Percentiles rank a stretch among this genome's conserved stretches.
Conservation (phyloP, 2,888 invertebrate species). For the Laspeyria flexula region DNA sequence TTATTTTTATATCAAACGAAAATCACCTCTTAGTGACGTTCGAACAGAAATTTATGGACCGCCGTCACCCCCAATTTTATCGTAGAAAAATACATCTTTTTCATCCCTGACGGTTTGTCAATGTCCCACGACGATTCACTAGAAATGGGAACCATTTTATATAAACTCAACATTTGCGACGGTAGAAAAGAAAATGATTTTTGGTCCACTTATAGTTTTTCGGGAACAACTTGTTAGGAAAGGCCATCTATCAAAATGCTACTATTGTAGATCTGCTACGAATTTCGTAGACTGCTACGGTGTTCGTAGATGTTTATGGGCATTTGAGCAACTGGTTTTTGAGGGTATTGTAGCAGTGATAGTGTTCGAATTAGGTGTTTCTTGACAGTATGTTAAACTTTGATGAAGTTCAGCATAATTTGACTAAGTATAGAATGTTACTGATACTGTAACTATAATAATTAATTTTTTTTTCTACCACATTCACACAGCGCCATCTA, state of each 20-base stretch:
- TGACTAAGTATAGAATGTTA: too few species aligned
- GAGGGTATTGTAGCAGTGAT: not conserved
- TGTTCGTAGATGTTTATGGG: not conserved
- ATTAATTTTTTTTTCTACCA: too few species aligned
- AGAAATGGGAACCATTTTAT: slow-evolving; percentile 74
- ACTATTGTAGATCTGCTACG: slow-evolving; percentile 3
- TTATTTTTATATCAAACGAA: slow-evolving; percentile 41
- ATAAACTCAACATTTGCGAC: slow-evolving; percentile 60
- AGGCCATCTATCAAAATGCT: slow-evolving; percentile 7
- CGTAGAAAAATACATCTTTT: slow-evolving; percentile 80
- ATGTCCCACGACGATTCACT: slow-evolving; percentile 71
- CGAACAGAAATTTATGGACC: slow-evolving; percentile 53
- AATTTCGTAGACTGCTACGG: slow-evolving; percentile 2
- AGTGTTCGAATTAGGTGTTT: too few species aligned
- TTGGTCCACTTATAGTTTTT: slow-evolving; percentile 29
- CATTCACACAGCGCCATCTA: too few species aligned
- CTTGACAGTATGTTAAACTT: too few species aligned
- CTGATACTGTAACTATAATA: too few species aligned
- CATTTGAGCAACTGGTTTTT: too few species aligned
- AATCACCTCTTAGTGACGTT: slow-evolving; percentile 47
- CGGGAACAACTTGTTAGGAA: slow-evolving; percentile 9
- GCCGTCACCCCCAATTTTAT: slow-evolving; percentile 71
- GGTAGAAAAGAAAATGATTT: slow-evolving; percentile 42
- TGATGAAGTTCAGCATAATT: too few species aligned
- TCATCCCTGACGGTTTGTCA: slow-evolving; percentile 77